Evolutionary conservation across 1,140 invertebrate species (phyloP).

Genomic region (Cylas formicarius): DNA sequence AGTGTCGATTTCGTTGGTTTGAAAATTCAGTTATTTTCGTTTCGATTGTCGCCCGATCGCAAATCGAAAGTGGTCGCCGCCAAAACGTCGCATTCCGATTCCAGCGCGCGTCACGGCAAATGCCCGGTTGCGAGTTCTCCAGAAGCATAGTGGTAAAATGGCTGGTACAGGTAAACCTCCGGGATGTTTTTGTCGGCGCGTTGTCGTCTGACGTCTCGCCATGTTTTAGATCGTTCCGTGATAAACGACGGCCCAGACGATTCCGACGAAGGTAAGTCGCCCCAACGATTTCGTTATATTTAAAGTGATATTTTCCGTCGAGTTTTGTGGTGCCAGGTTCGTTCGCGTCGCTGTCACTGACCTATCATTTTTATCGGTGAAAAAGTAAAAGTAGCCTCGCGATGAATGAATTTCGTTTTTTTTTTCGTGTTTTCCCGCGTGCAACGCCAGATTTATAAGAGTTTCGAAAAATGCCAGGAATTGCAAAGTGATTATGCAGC

Average conservation of each 20-base stretch:
- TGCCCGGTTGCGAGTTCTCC: constrained; percentile 37
- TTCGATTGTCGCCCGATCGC: too few relatives aligned
- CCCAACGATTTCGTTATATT: too few relatives aligned
- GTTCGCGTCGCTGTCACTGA: too few relatives aligned
- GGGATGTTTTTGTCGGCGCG: constrained; percentile 20
- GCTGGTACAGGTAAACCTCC: constrained; percentile 39
- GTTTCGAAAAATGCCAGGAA: background rate
- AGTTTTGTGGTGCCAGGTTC: too few relatives aligned
- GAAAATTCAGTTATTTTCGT: too few relatives aligned
- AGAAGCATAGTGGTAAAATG: constrained; percentile 41
- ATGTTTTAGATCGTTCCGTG: constrained; percentile 36
- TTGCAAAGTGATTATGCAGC: background rate
- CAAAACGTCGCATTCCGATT: background rate
- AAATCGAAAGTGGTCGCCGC: background rate
- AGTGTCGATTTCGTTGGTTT: too few relatives aligned
- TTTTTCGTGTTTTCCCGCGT: too few relatives aligned
- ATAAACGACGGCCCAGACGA: constrained; percentile 34
- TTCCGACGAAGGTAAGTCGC: constrained; percentile 39
- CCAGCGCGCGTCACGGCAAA: constrained; percentile 36
- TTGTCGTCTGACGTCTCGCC: constrained; percentile 22
- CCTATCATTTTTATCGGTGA: too few relatives aligned
- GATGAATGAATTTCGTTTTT: too few relatives aligned
- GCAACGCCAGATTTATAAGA: background rate
- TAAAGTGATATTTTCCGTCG: too few relatives aligned
- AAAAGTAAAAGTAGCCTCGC: too few relatives aligned